These are phyloP conservation scores for Stegophylla sp. DNA, from an alignment of 2,888 invertebrate species.

Conservation along the genomic window DNA sequence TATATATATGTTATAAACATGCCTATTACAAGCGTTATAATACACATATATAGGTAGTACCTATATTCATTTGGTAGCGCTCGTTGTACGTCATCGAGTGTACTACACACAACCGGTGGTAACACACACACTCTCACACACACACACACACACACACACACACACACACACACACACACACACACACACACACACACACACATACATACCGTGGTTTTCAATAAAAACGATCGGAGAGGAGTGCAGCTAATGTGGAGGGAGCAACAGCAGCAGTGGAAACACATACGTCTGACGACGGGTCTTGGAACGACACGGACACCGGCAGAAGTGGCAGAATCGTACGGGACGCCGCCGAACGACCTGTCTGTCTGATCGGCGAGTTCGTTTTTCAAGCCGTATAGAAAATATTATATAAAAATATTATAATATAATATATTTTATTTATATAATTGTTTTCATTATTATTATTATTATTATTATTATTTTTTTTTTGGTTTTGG, in stretches of 20 bases:
- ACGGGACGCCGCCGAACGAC: constrained; percentile 39
- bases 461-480: no score
- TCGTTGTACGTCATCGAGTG: constrained; percentile 18
- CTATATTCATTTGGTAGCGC: constrained; percentile 18
- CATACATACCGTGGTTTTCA: constrained; percentile 34
- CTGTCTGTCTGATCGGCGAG: constrained; percentile 39
- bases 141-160: no score
- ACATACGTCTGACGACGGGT: constrained; percentile 44
- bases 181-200: no score
- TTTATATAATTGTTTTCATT: no score
- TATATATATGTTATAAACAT: neutral
- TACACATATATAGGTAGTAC: neutral
- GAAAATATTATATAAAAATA: constrained; percentile 36
- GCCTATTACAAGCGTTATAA: neutral
- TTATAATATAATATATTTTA: neutral
- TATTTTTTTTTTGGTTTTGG: neutral
- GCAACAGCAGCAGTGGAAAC: constrained; percentile 44
- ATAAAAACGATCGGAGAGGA: constrained; percentile 38
- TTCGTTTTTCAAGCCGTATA: constrained; percentile 1
- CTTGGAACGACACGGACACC: constrained; percentile 24
- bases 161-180: no score
- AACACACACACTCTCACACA: no score
- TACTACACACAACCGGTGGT: constrained; percentile 1
- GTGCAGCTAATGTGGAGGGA: constrained; percentile 40
- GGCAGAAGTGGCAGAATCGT: constrained; percentile 47